Evolutionary conservation across 2,888 invertebrate genomes (phyloP).

Genomic region (Noctua janthina): DNA sequence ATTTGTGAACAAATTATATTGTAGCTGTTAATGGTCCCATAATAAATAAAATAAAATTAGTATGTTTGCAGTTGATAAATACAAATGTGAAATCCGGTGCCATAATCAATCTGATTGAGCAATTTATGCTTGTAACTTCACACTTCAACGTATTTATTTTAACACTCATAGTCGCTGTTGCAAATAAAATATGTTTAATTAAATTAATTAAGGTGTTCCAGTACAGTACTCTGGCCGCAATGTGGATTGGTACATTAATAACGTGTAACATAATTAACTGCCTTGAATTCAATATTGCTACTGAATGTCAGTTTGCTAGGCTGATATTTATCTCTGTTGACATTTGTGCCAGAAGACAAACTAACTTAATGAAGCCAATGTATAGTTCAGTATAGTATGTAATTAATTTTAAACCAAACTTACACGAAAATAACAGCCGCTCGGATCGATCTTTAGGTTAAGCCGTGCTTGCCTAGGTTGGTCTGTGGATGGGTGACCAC

Average conservation of each 20-base stretch:
- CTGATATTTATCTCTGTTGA: conserved; percentile 32
- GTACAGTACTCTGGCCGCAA: conserved; percentile 20
- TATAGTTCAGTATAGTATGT: not conserved
- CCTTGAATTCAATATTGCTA: conserved; percentile 67
- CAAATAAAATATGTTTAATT: conserved; percentile 30
- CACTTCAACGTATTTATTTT: conserved; percentile 1
- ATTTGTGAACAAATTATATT: no score
- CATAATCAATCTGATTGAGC: conserved; percentile 9
- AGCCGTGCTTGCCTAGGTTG: no score
- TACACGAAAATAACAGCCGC: no score
- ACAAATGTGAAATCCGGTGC: not conserved
- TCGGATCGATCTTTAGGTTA: no score
- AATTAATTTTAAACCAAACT: not conserved
- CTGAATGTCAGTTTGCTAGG: conserved; percentile 62
- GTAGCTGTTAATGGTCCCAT: no score
- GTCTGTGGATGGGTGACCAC: no score
- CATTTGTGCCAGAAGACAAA: conserved; percentile 3
- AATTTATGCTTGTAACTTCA: not conserved
- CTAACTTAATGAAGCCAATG: not conserved
- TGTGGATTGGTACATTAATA: conserved; percentile 44
- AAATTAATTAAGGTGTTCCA: conserved; percentile 43
- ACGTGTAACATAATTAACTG: conserved; percentile 54
- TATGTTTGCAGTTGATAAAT: not conserved
- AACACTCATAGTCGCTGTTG: not conserved
- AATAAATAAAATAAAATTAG: not conserved